Conservation (phyloP, 2,797 vertebrate species). For the Philypnodon macrostomus region DNA sequence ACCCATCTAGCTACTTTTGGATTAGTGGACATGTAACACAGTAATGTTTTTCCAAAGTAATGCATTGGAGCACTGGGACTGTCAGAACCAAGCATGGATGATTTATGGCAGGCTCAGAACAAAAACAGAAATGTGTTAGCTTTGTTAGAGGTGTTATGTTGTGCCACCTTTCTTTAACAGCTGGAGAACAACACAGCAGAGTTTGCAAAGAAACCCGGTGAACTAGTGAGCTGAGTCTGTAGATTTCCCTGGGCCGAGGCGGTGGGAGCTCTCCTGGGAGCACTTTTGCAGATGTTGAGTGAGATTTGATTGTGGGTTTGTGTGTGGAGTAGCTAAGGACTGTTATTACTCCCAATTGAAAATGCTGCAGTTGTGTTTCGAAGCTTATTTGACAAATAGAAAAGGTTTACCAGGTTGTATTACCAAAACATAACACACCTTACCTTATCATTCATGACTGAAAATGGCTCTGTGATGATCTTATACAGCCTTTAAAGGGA, state of each 20-base stretch:
- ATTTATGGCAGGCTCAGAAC: constrained; percentile 64
- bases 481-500: neutral
- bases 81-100: constrained; percentile 62
- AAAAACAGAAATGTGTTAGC: constrained; percentile 46
- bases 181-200: constrained; percentile 41
- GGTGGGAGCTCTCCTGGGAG: constrained; percentile 43
- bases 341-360: constrained; percentile 16
- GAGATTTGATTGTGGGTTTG: constrained; percentile 44
- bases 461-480: neutral
- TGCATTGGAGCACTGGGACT: constrained; percentile 47
- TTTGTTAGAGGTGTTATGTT: constrained; percentile 44
- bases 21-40: constrained; percentile 48
- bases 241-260: constrained; percentile 53
- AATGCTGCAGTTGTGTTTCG: constrained; percentile 1
- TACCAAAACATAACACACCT: neutral
- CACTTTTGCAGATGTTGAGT: constrained; percentile 40
- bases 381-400: constrained; percentile 1
- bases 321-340: neutral
- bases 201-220: constrained; percentile 31
- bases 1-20: constrained; percentile 29
- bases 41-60: constrained; percentile 52
- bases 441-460: neutral
- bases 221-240: constrained; percentile 38
- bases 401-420: constrained; percentile 1
- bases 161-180: constrained; percentile 23